Conservation (phyloP, 2,888 invertebrate species). For the Sminthurides aquaticus region DNA sequence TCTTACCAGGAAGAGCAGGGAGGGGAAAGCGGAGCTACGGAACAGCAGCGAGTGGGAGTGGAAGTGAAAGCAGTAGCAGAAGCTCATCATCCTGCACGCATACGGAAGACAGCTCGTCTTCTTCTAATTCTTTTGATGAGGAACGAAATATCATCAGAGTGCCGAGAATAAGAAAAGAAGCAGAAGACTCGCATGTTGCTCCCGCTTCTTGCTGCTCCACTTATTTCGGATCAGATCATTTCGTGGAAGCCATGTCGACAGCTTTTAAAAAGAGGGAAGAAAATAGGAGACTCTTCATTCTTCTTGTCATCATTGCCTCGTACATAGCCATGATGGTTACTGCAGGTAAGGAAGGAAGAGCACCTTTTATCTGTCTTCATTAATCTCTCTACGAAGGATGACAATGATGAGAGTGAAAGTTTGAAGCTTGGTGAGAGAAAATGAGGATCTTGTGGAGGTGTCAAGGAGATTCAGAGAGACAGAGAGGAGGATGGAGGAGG, state of each 20-base stretch:
- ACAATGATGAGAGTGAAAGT: background rate
- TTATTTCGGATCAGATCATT: constrained; percentile 37
- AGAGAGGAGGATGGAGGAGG: too few relatives aligned
- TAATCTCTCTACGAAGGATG: background rate
- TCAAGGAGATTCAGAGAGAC: too few relatives aligned
- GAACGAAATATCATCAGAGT: constrained; percentile 27
- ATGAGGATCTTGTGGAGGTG: too few relatives aligned
- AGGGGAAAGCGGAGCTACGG: too few relatives aligned
- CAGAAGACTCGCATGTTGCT: background rate
- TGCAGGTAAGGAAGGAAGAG: constrained; percentile 39
- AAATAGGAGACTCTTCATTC: constrained; percentile 37
- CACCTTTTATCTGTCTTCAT: too few relatives aligned
- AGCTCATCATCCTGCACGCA: background rate
- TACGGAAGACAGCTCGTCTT: background rate
- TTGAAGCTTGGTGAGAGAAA: background rate
- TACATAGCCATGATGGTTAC: constrained; percentile 44
- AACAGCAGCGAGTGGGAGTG: constrained; percentile 10
- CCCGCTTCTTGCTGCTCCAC: constrained; percentile 26
- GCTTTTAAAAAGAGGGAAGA: constrained; percentile 41
- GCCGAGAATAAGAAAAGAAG: constrained; percentile 14
- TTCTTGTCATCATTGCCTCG: constrained; percentile 40
- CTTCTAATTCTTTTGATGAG: constrained; percentile 22
- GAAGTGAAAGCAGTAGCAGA: constrained; percentile 5
- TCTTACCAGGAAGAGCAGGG: background rate
- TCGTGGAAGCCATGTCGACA: constrained; percentile 40